phyloP scores from a whole-genome alignment of 2,113 vertebrate species.

The Indicator indicator region DNA sequence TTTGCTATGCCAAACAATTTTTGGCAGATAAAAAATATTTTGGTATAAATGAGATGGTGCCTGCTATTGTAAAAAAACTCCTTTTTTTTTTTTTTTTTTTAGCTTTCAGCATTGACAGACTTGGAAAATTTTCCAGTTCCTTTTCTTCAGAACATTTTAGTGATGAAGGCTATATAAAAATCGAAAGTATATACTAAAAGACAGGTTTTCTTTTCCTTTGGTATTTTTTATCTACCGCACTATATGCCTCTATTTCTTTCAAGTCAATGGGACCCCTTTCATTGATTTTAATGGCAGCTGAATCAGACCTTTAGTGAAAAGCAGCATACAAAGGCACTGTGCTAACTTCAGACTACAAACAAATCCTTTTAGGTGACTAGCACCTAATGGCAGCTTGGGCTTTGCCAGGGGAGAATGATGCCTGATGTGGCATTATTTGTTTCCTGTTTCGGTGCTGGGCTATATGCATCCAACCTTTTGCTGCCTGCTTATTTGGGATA shows the following conservation, averaged over 20 bases:
- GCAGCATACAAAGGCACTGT: not conserved
- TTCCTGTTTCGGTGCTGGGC: not conserved
- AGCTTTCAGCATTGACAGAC: not conserved
- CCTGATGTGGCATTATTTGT: not conserved
- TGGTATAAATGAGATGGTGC: not conserved
- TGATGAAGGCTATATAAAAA: constrained; percentile 14
- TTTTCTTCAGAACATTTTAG: not conserved
- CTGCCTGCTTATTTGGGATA: constrained; percentile 1
- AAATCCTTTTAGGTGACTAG: constrained; percentile 36
- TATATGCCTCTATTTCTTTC: constrained; percentile 27
- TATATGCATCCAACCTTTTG: not conserved
- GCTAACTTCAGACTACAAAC: constrained; percentile 49
- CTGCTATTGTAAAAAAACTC: not conserved
- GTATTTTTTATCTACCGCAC: constrained; percentile 44
- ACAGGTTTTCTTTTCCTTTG: constrained; percentile 22
- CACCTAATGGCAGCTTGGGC: constrained; percentile 9
- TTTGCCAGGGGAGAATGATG: not conserved
- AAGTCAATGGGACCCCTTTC: constrained; percentile 61
- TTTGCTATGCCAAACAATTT: not conserved
- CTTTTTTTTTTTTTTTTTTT: fast-evolving
- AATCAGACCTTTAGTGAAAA: constrained; percentile 57
- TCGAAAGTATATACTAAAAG: not conserved
- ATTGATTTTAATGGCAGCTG: constrained; percentile 64
- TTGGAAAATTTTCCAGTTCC: not conserved
- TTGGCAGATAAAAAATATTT: not conserved